These are phyloP conservation scores for Pentalonia nigronervosa DNA, from an alignment of 1,140 invertebrate species.

Conservation along the genomic window DNA sequence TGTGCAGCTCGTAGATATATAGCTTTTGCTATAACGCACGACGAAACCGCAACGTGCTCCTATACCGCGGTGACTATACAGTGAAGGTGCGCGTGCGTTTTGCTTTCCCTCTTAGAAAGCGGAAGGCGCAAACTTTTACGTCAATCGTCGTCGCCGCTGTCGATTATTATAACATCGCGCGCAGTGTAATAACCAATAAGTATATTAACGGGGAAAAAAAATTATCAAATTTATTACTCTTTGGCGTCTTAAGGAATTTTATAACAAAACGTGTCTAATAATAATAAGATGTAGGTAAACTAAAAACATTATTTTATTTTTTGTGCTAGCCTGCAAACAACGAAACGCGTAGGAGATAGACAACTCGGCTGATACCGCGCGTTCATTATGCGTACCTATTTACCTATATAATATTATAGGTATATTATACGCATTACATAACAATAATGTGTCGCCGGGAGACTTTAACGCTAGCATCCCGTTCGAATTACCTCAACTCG, in stretches of 20 bases:
- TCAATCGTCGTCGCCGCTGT: background rate
- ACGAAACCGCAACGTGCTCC: constrained; percentile 33
- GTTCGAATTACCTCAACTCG: background rate
- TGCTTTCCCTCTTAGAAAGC: constrained; percentile 53
- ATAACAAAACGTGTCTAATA: background rate
- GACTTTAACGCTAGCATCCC: constrained; percentile 32
- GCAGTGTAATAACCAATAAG: background rate
- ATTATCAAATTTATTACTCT: background rate
- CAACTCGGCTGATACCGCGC: background rate
- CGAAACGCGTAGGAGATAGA: background rate
- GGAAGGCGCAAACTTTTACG: constrained; percentile 52
- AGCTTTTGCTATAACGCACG: background rate
- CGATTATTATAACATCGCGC: background rate
- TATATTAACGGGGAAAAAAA: background rate
- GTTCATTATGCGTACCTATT: background rate
- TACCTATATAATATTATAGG: background rate
- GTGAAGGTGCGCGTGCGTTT: constrained; percentile 27
- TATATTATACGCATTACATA: background rate
- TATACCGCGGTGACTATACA: background rate
- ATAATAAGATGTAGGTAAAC: background rate
- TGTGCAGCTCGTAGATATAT: background rate
- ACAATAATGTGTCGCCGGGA: constrained; percentile 17
- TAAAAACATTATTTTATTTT: background rate
- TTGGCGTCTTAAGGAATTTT: background rate
- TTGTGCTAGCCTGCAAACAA: background rate